Evolutionary conservation across 2,113 vertebrate species (phyloP).

Genomic region (Neopipo cinnamomea): DNA sequence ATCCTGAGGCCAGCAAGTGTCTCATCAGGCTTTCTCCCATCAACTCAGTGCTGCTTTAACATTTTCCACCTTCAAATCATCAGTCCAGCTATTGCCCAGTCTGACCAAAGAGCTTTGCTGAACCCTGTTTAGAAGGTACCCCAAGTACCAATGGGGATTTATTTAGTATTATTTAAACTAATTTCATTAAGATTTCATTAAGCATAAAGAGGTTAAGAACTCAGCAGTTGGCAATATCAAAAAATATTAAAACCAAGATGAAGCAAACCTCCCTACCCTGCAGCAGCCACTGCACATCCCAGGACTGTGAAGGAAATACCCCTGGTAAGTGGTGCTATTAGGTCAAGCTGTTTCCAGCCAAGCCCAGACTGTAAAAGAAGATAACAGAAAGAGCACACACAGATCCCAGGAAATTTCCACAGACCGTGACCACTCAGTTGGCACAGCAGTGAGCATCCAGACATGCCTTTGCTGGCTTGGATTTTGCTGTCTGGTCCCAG

Average conservation of each 20-base stretch:
- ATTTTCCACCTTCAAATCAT: neutral
- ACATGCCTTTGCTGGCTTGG: neutral
- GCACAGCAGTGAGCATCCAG: neutral
- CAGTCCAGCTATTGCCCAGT: neutral
- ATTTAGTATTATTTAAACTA: neutral
- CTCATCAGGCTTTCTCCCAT: neutral
- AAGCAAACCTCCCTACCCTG: neutral
- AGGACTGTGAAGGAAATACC: fast-evolving
- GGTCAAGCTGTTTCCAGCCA: neutral
- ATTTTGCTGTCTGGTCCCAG: neutral
- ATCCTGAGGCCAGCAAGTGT: neutral
- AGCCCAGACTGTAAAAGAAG: neutral
- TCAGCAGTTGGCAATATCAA: neutral
- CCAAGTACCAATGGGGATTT: neutral
- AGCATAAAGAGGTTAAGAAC: neutral
- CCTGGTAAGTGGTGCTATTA: neutral
- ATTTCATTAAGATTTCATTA: neutral
- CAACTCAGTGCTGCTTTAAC: neutral
- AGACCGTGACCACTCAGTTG: fast-evolving
- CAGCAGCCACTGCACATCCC: neutral
- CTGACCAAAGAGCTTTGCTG: neutral
- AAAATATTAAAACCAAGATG: neutral
- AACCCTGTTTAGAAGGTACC: neutral
- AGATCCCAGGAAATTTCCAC: neutral
- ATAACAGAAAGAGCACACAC: neutral